phyloP scores from a whole-genome alignment of 2,113 vertebrate species.

The Crotophaga sulcirostris region DNA sequence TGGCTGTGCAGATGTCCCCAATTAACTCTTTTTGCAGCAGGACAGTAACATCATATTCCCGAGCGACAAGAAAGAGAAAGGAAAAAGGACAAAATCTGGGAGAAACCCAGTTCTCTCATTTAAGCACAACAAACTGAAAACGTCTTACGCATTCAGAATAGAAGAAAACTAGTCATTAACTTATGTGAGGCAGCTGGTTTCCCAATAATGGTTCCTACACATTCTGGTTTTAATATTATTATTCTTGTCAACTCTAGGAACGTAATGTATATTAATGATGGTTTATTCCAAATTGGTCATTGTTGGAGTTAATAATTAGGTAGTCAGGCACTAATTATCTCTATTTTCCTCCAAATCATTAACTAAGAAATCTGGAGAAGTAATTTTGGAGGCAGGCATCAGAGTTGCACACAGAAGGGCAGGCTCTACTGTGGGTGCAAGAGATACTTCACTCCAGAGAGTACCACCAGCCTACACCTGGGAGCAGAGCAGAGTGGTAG shows the following conservation, averaged over 20 bases:
- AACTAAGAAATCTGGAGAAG: constrained; percentile 48
- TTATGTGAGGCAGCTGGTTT: constrained; percentile 46
- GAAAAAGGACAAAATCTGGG: background rate
- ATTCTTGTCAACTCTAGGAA: constrained; percentile 51
- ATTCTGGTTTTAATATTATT: constrained; percentile 62
- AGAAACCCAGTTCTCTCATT: background rate
- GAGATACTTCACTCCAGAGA: background rate
- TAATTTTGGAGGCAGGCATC: background rate
- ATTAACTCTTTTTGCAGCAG: background rate
- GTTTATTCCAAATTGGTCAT: constrained; percentile 62
- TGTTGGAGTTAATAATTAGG: constrained; percentile 51
- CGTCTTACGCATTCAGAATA: background rate
- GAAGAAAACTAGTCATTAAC: constrained; percentile 62
- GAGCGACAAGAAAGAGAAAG: background rate
- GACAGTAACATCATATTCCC: background rate
- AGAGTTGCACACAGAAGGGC: background rate
- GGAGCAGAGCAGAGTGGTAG: background rate
- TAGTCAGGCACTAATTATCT: constrained; percentile 58
- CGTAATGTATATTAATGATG: constrained; percentile 30
- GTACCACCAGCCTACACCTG: rapidly evolving
- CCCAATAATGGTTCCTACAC: constrained; percentile 20
- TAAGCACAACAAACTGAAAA: constrained; percentile 21
- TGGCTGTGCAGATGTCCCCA: background rate
- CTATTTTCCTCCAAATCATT: constrained; percentile 53
- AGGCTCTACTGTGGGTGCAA: background rate